These are phyloP conservation scores for Genyomyrus donnyi DNA, from an alignment of 2,113 vertebrate genomes.

Conservation along the genomic window DNA sequence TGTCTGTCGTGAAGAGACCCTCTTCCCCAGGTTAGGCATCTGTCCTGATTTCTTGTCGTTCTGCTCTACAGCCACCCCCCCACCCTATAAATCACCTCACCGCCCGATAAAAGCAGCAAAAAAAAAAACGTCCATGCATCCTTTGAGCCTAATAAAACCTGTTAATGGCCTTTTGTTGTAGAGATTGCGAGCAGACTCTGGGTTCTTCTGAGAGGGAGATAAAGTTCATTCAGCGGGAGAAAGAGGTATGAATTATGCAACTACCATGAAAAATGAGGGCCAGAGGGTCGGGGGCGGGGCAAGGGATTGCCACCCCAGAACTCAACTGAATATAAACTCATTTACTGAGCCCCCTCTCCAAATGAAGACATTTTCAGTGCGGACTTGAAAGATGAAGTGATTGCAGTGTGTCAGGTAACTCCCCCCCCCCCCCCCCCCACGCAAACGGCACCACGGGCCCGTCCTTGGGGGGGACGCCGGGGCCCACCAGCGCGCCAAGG, in stretches of 20 bases:
- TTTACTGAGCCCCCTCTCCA: neutral
- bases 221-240: neutral
- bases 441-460: too few species aligned
- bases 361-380: neutral
- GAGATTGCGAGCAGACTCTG: neutral
- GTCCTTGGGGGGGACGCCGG: too few species aligned
- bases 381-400: neutral
- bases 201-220: neutral
- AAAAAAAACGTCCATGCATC: neutral
- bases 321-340: neutral
- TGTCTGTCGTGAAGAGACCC: neutral
- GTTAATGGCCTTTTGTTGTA: neutral
- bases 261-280: neutral
- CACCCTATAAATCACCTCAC: neutral
- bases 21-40: neutral
- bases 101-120: neutral
- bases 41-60: neutral
- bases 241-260: neutral
- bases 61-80: neutral
- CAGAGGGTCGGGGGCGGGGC: neutral
- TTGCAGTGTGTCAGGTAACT: neutral
- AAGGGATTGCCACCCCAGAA: neutral
- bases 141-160: slow-evolving; percentile 7
- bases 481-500: too few species aligned
- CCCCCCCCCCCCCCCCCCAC: too few species aligned